Percentiles rank a stretch among this genome's conserved stretches.
These are phyloP conservation scores for Cheirogaleus major DNA, from an alignment of 2,797 vertebrate species.

Conservation along the genomic window DNA sequence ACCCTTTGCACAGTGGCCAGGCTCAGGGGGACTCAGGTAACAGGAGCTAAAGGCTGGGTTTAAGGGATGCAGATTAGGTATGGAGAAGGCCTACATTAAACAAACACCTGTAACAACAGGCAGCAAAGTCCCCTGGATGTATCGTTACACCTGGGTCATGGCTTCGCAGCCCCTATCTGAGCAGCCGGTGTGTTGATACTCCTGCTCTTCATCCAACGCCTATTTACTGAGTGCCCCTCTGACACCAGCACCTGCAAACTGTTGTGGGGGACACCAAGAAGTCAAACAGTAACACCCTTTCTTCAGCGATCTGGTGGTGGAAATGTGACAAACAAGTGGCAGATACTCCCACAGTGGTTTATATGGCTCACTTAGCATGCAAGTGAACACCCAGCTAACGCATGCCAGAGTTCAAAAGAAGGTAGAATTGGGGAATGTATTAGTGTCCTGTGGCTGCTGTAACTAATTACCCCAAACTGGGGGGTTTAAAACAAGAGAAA, in stretches of 20 bases:
- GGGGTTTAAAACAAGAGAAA: neutral
- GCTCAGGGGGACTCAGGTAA: neutral
- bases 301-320: neutral
- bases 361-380: neutral
- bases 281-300: neutral
- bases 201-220: too few species aligned
- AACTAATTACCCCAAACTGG: neutral
- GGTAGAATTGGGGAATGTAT: neutral
- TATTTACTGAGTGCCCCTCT: too few species aligned
- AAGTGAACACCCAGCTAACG: too few species aligned
- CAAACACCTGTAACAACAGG: neutral
- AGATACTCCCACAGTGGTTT: neutral
- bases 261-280: neutral
- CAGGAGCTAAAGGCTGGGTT: neutral
- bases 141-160: neutral
- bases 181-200: rapidly evolving
- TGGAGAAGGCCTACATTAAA: neutral
- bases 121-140: neutral
- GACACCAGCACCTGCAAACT: neutral
- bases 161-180: neutral
- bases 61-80: neutral
- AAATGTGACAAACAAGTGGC: rapidly evolving
- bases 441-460: neutral
- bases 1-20: neutral
- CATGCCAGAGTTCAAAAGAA: neutral